Evolutionary conservation across 2,888 invertebrate species (phyloP).

Genomic region (Orthonychiurus folsomi): DNA sequence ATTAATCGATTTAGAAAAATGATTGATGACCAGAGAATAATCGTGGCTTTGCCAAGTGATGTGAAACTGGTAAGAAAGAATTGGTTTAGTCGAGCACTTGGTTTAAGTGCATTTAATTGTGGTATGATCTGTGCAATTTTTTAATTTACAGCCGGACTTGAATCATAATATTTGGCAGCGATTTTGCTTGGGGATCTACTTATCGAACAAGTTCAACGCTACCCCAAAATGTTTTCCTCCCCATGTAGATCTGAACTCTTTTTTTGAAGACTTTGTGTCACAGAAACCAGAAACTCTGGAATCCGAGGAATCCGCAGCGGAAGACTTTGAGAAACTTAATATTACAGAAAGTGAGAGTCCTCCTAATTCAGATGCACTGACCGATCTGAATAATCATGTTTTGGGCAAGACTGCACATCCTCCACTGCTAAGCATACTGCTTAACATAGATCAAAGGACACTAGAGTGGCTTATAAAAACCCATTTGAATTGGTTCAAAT

Average conservation of each 20-base stretch:
- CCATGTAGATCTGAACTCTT: neutral
- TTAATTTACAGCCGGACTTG: neutral
- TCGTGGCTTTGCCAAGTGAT: neutral
- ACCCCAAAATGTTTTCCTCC: neutral
- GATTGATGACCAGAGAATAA: neutral
- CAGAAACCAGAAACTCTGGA: neutral
- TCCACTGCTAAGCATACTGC: conserved; percentile 4
- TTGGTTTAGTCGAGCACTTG: no score
- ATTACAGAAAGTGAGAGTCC: no score
- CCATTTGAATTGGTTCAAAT: conserved; percentile 4
- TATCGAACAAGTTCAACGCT: neutral
- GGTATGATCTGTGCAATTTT: neutral
- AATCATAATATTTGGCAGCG: neutral
- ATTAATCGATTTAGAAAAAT: neutral
- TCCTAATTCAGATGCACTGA: neutral
- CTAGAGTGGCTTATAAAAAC: neutral
- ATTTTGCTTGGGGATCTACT: neutral
- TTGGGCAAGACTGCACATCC: neutral
- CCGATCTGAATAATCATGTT: neutral
- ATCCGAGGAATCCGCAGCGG: neutral
- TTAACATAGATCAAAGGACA: neutral
- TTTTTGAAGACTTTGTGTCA: neutral
- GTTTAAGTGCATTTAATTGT: neutral
- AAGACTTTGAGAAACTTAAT: no score
- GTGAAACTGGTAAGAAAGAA: neutral